These are phyloP conservation scores for Stegostoma tigrinum DNA, from an alignment of 2,113 vertebrate species.

Conservation along the genomic window DNA sequence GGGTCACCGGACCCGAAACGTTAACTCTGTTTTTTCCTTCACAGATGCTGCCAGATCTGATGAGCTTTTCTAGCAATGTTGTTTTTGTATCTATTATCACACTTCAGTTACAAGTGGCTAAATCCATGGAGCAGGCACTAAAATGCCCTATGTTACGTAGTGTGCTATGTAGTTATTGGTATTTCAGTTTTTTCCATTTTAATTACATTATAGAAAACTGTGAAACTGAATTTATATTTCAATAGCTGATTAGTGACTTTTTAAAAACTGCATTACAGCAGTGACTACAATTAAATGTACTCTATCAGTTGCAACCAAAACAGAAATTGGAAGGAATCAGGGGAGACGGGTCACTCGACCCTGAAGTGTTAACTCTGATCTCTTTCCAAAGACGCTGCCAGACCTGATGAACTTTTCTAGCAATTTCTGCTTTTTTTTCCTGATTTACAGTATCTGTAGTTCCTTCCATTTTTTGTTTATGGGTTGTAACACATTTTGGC, in stretches of 20 bases:
- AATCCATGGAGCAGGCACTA: not conserved
- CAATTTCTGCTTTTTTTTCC: no score
- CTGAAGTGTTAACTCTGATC: no score
- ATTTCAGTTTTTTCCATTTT: not conserved
- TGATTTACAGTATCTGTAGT: no score
- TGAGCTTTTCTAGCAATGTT: no score
- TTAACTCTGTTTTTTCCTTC: no score
- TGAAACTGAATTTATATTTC: not conserved
- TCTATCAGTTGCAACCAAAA: not conserved
- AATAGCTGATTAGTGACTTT: not conserved
- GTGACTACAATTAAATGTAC: not conserved
- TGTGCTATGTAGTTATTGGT: not conserved
- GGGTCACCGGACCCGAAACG: no score
- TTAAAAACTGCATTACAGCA: not conserved
- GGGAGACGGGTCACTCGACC: no score
- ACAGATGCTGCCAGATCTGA: no score
- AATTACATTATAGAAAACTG: not conserved
- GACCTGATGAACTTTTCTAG: no score
- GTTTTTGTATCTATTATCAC: not conserved
- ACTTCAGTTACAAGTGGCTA: not conserved
- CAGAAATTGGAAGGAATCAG: no score
- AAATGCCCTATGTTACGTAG: not conserved
- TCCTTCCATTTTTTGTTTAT: no score
- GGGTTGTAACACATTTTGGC: not conserved
- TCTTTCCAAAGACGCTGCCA: no score